Evolutionary conservation across 2,888 invertebrate species (phyloP), one percentile per base, ranked within the genome.

Genomic region (Lasioglossum zephyrum): DNA sequence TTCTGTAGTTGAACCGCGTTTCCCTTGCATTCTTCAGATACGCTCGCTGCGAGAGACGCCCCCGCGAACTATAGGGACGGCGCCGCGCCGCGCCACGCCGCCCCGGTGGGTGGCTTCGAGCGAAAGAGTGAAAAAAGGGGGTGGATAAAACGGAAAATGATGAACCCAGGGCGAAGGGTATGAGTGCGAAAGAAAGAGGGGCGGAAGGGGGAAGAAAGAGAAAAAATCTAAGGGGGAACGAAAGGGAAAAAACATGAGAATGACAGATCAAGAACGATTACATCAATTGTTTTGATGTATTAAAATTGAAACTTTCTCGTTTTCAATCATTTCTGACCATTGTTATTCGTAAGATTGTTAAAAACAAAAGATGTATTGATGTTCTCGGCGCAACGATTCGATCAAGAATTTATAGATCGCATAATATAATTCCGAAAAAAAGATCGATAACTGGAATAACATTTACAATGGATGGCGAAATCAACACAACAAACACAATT

Each of bases 1-100:
- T 81, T 57, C 70, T 44, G 60, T 39, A 70, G 53, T 44, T 66
- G 9, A 63, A n/a, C 36, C 47, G 39, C 60, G 77, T 75, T 84
- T 47, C 69, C 49, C 22, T n/a, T 53, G 78, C 77, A 77, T 79
- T 79, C 73, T 81, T 77, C 81, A 26, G 47, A 26, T 36, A 69
- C 66, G 47, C 36, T 18, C 66, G 66, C 66, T 22, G 66, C 63
- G 66, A 63, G 13, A 66, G 36, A 36, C 22, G 66, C 36, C 18
- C 57, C 11, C 57, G 57, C 4, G 57, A 57, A 22, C n/a, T 57
- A 4, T n/a, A n/a, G 4, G 11, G n/a, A 4, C 9, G 8, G 22
- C 18, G 31, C 16, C 16, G 63, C 63, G 41, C 8, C 41, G 22
- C 18, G 31, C 16, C 16, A 31, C 63, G 41, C 8, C 41, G 41